Base-by-base conservation (phyloP, 2,113 vertebrate genomes). In the Pampusana beccarii region DNA sequence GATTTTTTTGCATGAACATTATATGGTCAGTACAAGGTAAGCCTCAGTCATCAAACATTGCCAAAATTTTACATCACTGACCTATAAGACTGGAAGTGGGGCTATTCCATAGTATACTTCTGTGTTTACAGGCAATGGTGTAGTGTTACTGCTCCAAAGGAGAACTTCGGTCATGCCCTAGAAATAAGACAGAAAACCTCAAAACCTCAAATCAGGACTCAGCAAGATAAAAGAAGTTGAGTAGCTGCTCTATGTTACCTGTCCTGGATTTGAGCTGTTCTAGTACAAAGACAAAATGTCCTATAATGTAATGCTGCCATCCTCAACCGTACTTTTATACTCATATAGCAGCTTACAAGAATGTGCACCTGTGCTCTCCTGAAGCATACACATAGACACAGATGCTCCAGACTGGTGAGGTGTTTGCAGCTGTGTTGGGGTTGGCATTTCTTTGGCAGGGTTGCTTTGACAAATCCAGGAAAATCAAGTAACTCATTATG, bases 51-150 rank as follows among this genome's bases (percentile, higher is more conserved):
- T 36, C 38, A 44, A 73, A 48, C 0, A 0, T 31, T 50, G 34
- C 6, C 56, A 65, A 12, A 66, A 46, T 46, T 86, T 73, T 82
- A 61, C 25, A 40, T 31, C 40, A 26, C 6, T 57, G 72, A 34
- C 19, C 20, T 66, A 8, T 53, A 40, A 73, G 51, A 26, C 28
- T 60, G 33, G 54, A 57, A 84, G 6, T 20, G 15, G 21, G 2
- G 6, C 29, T 24, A 19, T 33, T 3, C 13, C 8, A 13, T 4
- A 1, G 2, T 15, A 11, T 2, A 42, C 0, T 36, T 70, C 16
- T 56, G 3, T 50, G n/a, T 51, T 42, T n/a, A 4, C 0, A 0
- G 48, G 21, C n/a, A 58, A 11, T 9, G 17, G 2, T 38, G 10
- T 11, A 25, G 13, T 42, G 48, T 15, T 87, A 7, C 17, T 34